Base-by-base conservation (phyloP, 2,888 invertebrate genomes). In the Sepioteuthis lessoniana region DNA sequence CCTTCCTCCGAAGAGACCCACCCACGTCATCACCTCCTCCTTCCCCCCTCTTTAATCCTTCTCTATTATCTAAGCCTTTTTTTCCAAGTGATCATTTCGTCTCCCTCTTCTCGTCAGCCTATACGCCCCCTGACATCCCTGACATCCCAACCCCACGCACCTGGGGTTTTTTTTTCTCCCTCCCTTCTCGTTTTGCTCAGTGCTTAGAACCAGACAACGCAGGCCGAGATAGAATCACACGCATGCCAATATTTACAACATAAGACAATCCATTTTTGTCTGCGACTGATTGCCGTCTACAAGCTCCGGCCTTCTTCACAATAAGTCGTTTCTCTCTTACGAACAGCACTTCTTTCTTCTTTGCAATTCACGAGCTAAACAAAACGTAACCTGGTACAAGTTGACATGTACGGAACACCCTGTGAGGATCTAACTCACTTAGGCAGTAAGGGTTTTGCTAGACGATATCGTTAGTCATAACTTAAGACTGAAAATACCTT, bases 1-100 rank as follows among this genome's bases (percentile, higher is more conserved):
- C 76, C 76, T 76, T n/a, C 76, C n/a, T 76, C 76, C n/a, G 76
- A 76, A n/a, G n/a, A 16, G 76, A n/a, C 76, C 76, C 76, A 76
- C 76, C 76, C 76, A 76, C 76, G 76, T 76, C 76, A n/a, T n/a
- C 76, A 76, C 76, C 21, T 3, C 25, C 28, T 55, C 35, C 76
- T 35, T n/a, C n/a, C 76, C n/a, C 35, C n/a, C n/a, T 76, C n/a
- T 35, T 60, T 31, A 10, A 10, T 19, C 10, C 76, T 16, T 76
- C 25, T n/a, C 76, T 76, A 76, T 76, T n/a, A 76, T 76, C n/a
- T n/a, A n/a, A 76, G n/a, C n/a, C 76, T 35, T 28, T 7, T 47
- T 55, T 55, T 25, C 55, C 25, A 13, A 76, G 19, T 76, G 76
- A 76, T 76, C 76, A 35, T 76, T 76, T 35, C 76, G n/a, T 16